phyloP scores from a whole-genome alignment of 2,888 invertebrate genomes.

The Clunio marinus region DNA sequence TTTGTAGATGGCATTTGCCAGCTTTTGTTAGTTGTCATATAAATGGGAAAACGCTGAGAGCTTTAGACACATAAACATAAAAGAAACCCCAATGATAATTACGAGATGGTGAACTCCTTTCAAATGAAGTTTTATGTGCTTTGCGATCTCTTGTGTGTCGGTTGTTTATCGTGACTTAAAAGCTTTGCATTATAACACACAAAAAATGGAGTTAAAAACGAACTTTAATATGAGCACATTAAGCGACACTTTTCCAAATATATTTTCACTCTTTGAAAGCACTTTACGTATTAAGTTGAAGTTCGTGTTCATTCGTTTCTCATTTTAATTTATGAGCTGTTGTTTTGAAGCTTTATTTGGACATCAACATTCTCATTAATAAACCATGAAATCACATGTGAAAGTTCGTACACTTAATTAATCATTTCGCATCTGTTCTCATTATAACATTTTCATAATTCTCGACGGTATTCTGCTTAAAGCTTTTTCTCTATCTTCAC shows the following conservation, averaged over 20 bases:
- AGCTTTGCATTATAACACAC: neutral
- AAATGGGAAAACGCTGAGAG: too few species aligned
- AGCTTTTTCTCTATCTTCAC: neutral
- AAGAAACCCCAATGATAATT: too few species aligned
- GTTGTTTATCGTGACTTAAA: neutral
- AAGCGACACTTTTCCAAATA: neutral
- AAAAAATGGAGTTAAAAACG: neutral
- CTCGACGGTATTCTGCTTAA: neutral
- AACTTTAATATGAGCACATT: neutral
- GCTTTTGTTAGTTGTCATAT: too few species aligned
- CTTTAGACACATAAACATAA: too few species aligned
- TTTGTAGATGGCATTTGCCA: too few species aligned
- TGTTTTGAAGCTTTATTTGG: neutral
- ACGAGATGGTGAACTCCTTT: constrained; percentile 14
- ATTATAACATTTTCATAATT: neutral
- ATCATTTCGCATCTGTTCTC: neutral
- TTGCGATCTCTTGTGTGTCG: neutral
- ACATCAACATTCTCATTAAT: neutral
- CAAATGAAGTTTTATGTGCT: constrained; percentile 7
- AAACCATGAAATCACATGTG: neutral
- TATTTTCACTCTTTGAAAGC: neutral
- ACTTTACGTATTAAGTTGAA: neutral
- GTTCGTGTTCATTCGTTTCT: neutral
- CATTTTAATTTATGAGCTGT: neutral
- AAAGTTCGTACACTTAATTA: constrained; percentile 12